A percentile compares a stretch with the other conserved stretches of the same genome.
These are phyloP conservation scores for Orgyia antiqua DNA, from an alignment of 2,888 invertebrate genomes.

Conservation along the genomic window DNA sequence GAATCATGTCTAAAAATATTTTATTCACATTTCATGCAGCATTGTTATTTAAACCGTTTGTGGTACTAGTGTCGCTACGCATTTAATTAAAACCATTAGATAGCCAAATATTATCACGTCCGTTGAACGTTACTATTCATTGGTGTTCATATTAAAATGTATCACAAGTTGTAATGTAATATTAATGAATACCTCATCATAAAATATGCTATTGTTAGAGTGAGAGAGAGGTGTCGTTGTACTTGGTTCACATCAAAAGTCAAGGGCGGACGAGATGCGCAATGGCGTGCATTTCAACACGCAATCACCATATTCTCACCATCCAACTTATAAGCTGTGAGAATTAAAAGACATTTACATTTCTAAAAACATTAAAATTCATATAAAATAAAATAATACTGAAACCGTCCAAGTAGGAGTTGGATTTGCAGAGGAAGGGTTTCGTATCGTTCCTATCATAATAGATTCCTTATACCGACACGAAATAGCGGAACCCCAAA, in stretches of 20 bases:
- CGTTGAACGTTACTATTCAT: conserved; percentile 19
- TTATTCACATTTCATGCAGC: conserved; percentile 34
- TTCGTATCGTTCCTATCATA: too few relatives aligned
- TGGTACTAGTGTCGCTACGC: conserved; percentile 35
- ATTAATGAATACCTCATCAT: conserved; percentile 10
- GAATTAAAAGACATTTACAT: conserved; percentile 15
- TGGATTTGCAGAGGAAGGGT: too few relatives aligned
- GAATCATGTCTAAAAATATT: conserved; percentile 44
- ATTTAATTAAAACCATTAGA: conserved; percentile 47
- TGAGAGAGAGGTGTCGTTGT: conserved; percentile 45
- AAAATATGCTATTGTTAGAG: conserved; percentile 7
- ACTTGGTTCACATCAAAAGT: conserved; percentile 45
- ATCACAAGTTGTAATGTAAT: conserved; percentile 13
- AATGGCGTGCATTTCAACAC: conserved; percentile 40
- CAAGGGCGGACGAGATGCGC: conserved; percentile 53
- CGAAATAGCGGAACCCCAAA: too few relatives aligned
- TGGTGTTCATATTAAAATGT: conserved; percentile 12
- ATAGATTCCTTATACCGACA: too few relatives aligned
- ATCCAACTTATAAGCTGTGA: too few relatives aligned
- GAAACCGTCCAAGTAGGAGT: too few relatives aligned
- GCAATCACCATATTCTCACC: conserved; percentile 32
- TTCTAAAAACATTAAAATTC: not conserved
- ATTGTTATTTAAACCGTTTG: conserved; percentile 31
- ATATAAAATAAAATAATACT: not conserved
- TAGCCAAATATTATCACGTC: conserved; percentile 36